Percentiles rank a stretch among this genome's conserved stretches.
These are phyloP conservation scores for Thryonomys swinderianus DNA, from an alignment of 2,113 vertebrate species.

Conservation along the genomic window DNA sequence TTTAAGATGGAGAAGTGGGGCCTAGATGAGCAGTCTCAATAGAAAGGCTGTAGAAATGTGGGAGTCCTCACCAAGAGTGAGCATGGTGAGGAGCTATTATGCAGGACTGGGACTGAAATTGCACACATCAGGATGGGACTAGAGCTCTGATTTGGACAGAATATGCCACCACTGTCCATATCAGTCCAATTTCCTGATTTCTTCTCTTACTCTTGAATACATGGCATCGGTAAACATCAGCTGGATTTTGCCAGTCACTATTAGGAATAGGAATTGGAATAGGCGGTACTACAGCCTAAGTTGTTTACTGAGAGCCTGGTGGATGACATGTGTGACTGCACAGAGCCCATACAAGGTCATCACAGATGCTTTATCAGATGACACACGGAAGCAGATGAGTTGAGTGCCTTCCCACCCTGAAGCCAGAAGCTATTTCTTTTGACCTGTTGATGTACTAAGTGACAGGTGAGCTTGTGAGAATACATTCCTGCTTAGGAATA, in stretches of 20 bases:
- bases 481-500: neutral
- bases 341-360: constrained; percentile 35
- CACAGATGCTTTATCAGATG: constrained; percentile 63
- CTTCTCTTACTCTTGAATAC: neutral
- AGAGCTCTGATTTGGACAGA: neutral
- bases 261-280: constrained; percentile 23
- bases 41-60: neutral
- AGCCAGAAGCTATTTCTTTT: constrained; percentile 59
- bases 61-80: neutral
- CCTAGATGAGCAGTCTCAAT: rapidly evolving
- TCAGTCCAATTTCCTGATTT: neutral
- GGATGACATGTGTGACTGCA: neutral
- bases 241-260: neutral
- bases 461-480: neutral
- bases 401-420: constrained; percentile 60
- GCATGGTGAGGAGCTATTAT: no score
- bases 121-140: neutral
- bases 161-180: neutral
- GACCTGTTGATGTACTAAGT: neutral
- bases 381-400: constrained; percentile 9
- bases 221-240: neutral
- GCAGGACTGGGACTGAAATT: neutral
- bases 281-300: neutral
- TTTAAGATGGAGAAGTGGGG: neutral
- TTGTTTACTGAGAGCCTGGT: neutral